Conservation (phyloP, 2,888 invertebrate genomes). For the Penaeus monodon region DNA sequence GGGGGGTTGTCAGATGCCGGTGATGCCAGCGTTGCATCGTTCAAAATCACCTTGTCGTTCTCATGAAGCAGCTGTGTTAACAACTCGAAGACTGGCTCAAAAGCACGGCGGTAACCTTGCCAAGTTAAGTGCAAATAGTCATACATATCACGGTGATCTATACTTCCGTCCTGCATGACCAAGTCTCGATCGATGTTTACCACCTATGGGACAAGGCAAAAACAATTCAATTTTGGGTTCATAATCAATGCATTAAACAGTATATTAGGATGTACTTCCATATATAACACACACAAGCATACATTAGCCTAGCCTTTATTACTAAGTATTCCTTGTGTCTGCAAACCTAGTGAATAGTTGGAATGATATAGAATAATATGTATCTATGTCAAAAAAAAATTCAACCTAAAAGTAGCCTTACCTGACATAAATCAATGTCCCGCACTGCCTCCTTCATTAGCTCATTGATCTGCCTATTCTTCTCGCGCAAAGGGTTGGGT, state of each 20-base stretch:
- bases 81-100: slow-evolving; percentile 86
- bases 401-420: slow-evolving; percentile 73
- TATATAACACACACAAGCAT: neutral
- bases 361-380: no score
- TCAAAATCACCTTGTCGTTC: slow-evolving; percentile 40
- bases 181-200: slow-evolving; percentile 53
- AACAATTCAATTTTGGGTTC: neutral
- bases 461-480: slow-evolving; percentile 82
- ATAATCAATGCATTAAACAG: neutral
- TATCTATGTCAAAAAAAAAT: neutral
- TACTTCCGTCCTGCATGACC: slow-evolving; percentile 74
- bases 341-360: no score
- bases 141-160: slow-evolving; percentile 91
- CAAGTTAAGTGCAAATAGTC: slow-evolving; percentile 91
- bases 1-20: slow-evolving; percentile 51
- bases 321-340: no score
- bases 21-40: slow-evolving; percentile 37
- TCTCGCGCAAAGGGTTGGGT: slow-evolving; percentile 84
- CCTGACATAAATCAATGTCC: slow-evolving; percentile 75
- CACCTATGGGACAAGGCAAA: slow-evolving; percentile 37
- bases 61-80: slow-evolving; percentile 82
- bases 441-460: slow-evolving; percentile 78
- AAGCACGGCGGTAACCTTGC: slow-evolving; percentile 87
- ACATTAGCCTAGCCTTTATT: no score
- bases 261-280: neutral